These are phyloP conservation scores for Plodia interpunctella DNA, from an alignment of 1,140 invertebrate genomes.

Conservation along the genomic window DNA sequence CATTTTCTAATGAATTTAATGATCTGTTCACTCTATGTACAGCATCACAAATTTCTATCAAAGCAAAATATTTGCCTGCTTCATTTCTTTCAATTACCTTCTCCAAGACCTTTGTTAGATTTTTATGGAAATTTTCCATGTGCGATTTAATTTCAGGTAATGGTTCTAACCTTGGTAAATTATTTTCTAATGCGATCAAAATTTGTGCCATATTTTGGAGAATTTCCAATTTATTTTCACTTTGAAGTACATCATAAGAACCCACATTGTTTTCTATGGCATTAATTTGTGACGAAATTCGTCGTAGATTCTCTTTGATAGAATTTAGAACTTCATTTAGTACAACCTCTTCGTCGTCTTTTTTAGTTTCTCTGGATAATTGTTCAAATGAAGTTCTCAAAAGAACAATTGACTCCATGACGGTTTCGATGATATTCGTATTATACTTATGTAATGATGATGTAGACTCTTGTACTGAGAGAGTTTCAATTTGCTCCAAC, in stretches of 20 bases:
- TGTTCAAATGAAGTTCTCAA: slow-evolving; percentile 61
- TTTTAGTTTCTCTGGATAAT: slow-evolving; percentile 42
- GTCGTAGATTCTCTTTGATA: slow-evolving; percentile 51
- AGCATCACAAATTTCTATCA: slow-evolving; percentile 58
- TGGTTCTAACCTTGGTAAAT: slow-evolving; percentile 42
- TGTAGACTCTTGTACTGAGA: slow-evolving; percentile 52
- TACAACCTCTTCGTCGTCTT: slow-evolving; percentile 32
- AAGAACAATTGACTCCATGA: slow-evolving; percentile 59
- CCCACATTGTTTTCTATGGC: slow-evolving; percentile 48
- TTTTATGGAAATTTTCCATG: slow-evolving; percentile 54
- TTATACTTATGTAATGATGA: slow-evolving; percentile 51
- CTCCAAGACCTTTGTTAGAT: slow-evolving; percentile 68
- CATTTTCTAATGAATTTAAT: slow-evolving; percentile 45
- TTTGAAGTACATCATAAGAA: slow-evolving; percentile 53
- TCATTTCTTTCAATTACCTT: slow-evolving; percentile 70
- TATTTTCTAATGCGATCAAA: slow-evolving; percentile 67
- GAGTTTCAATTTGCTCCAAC: slow-evolving; percentile 67
- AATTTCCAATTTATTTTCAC: slow-evolving; percentile 70
- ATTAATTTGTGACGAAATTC: slow-evolving; percentile 49
- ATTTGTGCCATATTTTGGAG: slow-evolving; percentile 76
- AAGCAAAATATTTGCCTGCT: slow-evolving; percentile 50
- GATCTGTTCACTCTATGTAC: slow-evolving; percentile 50
- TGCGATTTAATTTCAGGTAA: slow-evolving; percentile 39
- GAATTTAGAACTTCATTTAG: slow-evolving; percentile 40
- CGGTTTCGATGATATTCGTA: slow-evolving; percentile 60